Percentiles rank a stretch among this genome's conserved stretches.
Conservation (phyloP, 2,888 invertebrate species). For the Epistrophe eligans region DNA sequence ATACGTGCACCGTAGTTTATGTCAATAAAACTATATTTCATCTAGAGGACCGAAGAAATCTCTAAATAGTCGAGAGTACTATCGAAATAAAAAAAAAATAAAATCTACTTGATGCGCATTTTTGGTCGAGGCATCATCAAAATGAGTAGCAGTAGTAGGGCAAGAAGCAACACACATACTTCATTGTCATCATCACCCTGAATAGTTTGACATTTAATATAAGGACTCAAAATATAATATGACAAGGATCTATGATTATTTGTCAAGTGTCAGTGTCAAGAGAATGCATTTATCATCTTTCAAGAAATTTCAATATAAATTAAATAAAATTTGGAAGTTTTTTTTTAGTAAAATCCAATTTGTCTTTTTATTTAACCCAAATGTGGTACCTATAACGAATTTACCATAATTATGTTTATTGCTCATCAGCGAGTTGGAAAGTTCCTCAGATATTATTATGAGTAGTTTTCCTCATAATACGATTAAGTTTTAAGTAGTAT, state of each 20-base stretch:
- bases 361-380: neutral
- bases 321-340: neutral
- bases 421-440: neutral
- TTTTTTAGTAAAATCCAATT: neutral
- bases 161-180: conserved; percentile 14
- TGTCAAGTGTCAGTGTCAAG: neutral
- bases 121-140: conserved; percentile 1
- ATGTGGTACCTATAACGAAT: too few relatives aligned
- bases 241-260: neutral
- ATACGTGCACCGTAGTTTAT: conserved; percentile 38
- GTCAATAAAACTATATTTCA: conserved; percentile 30
- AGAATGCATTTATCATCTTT: neutral
- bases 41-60: conserved; percentile 2
- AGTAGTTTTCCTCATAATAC: neutral
- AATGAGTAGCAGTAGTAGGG: too few relatives aligned
- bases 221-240: neutral
- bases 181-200: conserved; percentile 6
- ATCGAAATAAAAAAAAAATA: conserved; percentile 2
- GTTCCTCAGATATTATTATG: neutral
- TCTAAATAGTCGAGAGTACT: neutral
- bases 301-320: neutral
- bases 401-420: neutral
- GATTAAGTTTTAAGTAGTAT: neutral
- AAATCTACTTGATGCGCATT: conserved; percentile 27
- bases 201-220: conserved; percentile 17